These are phyloP conservation scores for Oscheius myriophilus DNA, from an alignment of 2,888 invertebrate species.

Conservation along the genomic window DNA sequence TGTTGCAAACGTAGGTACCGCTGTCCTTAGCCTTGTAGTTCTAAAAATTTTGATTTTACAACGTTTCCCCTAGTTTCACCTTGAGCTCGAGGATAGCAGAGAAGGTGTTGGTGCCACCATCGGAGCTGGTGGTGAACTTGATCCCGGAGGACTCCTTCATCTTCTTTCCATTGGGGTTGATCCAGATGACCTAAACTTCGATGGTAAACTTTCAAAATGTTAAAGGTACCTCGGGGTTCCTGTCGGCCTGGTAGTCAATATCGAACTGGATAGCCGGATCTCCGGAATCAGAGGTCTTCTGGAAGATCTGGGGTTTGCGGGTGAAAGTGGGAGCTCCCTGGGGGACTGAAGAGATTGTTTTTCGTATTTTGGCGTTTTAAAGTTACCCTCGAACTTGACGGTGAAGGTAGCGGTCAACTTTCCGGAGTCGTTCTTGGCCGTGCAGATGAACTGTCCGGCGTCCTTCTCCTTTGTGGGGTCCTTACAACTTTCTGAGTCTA, in stretches of 20 bases:
- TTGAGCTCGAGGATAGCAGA: constrained; percentile 69
- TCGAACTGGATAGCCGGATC: constrained; percentile 71
- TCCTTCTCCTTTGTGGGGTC: constrained; percentile 86
- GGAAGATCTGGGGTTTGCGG: constrained; percentile 71
- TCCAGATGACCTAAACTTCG: constrained; percentile 64
- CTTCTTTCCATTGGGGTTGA: constrained; percentile 71
- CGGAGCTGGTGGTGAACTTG: constrained; percentile 67
- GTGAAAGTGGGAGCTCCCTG: constrained; percentile 71
- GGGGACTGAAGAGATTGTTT: constrained; percentile 62
- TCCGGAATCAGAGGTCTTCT: constrained; percentile 70
- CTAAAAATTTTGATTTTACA: constrained; percentile 49
- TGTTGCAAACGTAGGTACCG: constrained; percentile 96
- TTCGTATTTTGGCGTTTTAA: background rate
- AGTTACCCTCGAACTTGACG: constrained; percentile 70
- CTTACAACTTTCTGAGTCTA: constrained; percentile 72
- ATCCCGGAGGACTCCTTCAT: constrained; percentile 71
- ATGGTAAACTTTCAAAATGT: background rate
- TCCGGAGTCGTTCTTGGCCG: constrained; percentile 71
- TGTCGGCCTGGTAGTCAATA: constrained; percentile 70
- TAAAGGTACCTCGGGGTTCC: constrained; percentile 64
- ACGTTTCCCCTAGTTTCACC: constrained; percentile 38
- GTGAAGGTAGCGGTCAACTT: constrained; percentile 71
- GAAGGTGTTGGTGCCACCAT: constrained; percentile 66
- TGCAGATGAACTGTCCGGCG: constrained; percentile 71
- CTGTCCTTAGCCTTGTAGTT: constrained; percentile 71